Conservation (phyloP, 1,140 invertebrate genomes). For the Venustaconcha ellipsiformis region DNA sequence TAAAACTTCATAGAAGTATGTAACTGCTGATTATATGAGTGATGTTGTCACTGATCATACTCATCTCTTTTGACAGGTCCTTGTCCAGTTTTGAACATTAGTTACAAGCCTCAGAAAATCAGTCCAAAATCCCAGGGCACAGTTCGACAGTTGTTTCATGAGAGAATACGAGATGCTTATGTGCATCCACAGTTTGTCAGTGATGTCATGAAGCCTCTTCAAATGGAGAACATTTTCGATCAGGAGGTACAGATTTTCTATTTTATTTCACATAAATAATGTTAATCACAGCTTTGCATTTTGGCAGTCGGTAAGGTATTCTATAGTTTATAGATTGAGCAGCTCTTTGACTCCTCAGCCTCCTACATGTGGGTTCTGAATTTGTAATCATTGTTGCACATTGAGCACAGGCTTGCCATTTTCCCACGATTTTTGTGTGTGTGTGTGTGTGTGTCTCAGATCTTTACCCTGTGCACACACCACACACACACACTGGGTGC, state of each 20-base stretch:
- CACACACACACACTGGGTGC: too few species aligned
- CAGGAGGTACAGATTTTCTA: slow-evolving; percentile 80
- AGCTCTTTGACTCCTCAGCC: not conserved
- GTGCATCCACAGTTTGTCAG: slow-evolving; percentile 98
- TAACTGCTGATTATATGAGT: too few species aligned
- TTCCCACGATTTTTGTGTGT: not conserved
- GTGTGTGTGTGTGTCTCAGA: too few species aligned
- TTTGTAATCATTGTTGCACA: not conserved
- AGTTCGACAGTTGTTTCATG: slow-evolving; percentile 91
- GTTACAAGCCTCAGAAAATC: slow-evolving; percentile 99
- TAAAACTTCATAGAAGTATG: too few species aligned
- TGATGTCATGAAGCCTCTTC: slow-evolving; percentile 99
- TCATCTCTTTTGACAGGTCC: slow-evolving; percentile 29
- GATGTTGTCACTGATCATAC: too few species aligned
- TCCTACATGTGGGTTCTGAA: not conserved
- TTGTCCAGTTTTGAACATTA: slow-evolving; percentile 91
- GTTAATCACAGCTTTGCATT: not conserved
- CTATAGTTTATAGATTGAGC: too few species aligned
- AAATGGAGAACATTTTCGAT: slow-evolving; percentile 98
- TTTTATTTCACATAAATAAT: not conserved
- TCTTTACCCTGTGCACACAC: too few species aligned
- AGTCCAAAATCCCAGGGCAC: slow-evolving; percentile 96
- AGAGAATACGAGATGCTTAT: slow-evolving; percentile 97
- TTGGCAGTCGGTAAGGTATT: not conserved
- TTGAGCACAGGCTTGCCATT: not conserved